Base-by-base conservation (phyloP, 2,888 invertebrate genomes). In the Clunio marinus region DNA sequence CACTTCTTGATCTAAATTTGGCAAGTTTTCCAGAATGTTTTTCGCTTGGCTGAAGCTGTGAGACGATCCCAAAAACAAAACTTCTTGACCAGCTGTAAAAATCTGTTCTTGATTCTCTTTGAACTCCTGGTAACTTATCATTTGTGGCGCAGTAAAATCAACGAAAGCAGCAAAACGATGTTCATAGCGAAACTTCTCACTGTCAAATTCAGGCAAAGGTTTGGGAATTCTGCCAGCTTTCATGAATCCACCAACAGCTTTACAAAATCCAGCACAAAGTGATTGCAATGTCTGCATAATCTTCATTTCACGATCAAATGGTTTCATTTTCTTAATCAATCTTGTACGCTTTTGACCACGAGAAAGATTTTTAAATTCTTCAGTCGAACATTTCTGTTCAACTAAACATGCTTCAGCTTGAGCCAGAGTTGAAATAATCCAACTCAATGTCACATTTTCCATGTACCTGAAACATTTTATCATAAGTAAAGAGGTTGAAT, bases 191-290 rank as follows among this genome's bases (percentile, higher is more conserved):
- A 97, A 94, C 74, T 91, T 88, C 76, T 97, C 95, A 75, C 88
- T 92, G 79, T 96, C 96, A 79, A 96, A 96, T 77, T 92, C 89
- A 3, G 89, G 86, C 75, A 89, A 86, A 0, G 96, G 96, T 76
- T 89, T 85, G 0, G 85, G 83, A 72, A 97, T 84, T 78, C 93
- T 93, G 69, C 90, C 90, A 75, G 94, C 93, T 76, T 93, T 83
- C 72, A 89, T 87, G 75, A 97, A 88, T 1, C 93, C 96, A 67
- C 92, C 86, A 74, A 96, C 82, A n/a, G 94, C 93, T 84, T 95
- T 96, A 75, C 93, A 96, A 77, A 92, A 95, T 4, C 96, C 97
- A 1, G 95, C 96, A 77, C 94, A 94, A 83, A 97, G 87, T 76
- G 92, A 92, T 77, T 96, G 93, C 80, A 94, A 83, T 1, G 93